Evolutionary conservation across 2,888 invertebrate species (phyloP), one percentile per base, ranked within the genome.

Genomic region (Cheilosia vernalis): DNA sequence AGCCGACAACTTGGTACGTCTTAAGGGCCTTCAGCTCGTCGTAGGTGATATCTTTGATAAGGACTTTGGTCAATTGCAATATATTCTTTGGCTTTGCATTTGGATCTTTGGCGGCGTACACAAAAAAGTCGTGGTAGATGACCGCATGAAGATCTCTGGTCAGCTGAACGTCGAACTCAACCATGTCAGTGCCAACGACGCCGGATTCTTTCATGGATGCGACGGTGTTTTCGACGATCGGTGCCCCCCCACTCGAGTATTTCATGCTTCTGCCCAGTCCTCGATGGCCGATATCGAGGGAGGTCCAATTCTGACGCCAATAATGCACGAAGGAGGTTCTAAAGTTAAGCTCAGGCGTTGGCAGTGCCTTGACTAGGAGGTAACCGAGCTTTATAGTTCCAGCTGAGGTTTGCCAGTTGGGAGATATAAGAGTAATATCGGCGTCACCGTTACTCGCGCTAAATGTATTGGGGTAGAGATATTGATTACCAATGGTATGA

Each of bases 111-210:
- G 97, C 96, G 24, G 98, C 98, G 92, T 96, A 95, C 3, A 91
- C 89, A 19, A 87, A 87, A 92, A 97, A 99, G 92, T 99, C 99
- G 91, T 99, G 99, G 93, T 98, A 98, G 88, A 99, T 96, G 73
- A 99, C 96, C 10, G 98, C 97, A 89, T 98, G 94, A 91, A 96
- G 93, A 92, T 99, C 99, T 93, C 98, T 98, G 87, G 98, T 98
- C 87, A 99, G 93, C 90, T 99, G 98, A 44, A 99, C 99, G 93
- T 99, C 99, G 93, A 99, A 98, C 92, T 99, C 99, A 40, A 99
- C 97, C 93, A 97, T 96, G 91, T 99, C 99, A 73, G 99, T 98
- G 80, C 99, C 99, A 92, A 97, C 96, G 81, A 95, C 94, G 24
- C 96, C 96, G 69, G 99, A 98, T 79, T 96, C 95, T 91, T 97